A percentile compares a stretch with the other conserved stretches of the same genome.
Conservation (phyloP, 2,797 vertebrate genomes). For the Falco columbarius region DNA sequence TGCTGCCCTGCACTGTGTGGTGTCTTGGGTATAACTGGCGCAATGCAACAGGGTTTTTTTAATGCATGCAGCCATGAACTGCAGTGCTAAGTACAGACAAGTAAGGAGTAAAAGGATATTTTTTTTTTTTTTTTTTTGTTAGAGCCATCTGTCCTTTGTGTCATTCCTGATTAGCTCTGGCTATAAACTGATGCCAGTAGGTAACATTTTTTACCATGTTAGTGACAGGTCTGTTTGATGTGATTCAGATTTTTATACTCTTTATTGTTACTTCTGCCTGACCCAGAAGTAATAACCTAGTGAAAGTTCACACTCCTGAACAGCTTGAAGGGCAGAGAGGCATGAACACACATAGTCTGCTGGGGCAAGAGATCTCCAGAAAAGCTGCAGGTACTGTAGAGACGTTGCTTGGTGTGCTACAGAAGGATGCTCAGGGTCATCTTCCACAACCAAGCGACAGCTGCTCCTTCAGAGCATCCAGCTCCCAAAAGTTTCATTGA, state of each 20-base stretch:
- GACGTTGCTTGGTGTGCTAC: neutral
- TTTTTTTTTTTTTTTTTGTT: neutral
- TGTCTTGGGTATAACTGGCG: rapidly evolving
- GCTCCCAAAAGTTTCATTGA: neutral
- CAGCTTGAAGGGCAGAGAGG: neutral
- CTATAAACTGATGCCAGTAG: neutral
- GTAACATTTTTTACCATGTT: neutral
- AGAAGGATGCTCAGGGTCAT: neutral
- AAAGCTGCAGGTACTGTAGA: neutral
- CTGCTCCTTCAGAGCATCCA: neutral
- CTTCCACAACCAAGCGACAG: neutral
- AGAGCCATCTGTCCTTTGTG: neutral
- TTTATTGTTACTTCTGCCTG: neutral
- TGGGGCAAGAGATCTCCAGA: neutral
- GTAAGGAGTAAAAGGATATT: neutral
- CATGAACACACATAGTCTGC: neutral
- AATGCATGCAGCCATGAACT: rapidly evolving
- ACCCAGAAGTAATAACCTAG: neutral
- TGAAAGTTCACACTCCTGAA: neutral
- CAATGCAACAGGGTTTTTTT: neutral
- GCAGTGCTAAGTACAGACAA: neutral
- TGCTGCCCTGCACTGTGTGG: neutral
- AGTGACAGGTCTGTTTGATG: neutral
- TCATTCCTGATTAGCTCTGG: neutral
- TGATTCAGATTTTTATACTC: neutral